A percentile compares a stretch with the other conserved stretches of the same genome.
phyloP scores from a whole-genome alignment of 1,140 invertebrate species.

The Atopsyche davidsoni region DNA sequence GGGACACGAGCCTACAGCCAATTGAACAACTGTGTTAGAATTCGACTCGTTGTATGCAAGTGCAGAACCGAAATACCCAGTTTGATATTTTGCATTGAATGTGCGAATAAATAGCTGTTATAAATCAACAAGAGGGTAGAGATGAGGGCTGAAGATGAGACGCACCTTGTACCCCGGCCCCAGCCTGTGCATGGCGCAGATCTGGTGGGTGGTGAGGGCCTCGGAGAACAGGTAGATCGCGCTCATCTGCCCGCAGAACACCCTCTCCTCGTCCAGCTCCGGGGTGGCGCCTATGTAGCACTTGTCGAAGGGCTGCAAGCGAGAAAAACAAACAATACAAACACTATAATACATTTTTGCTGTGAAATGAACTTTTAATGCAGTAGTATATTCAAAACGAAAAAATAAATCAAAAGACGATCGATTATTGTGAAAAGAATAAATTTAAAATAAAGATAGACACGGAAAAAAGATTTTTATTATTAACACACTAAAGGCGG shows the following conservation, averaged over 20 bases:
- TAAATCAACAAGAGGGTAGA: neutral
- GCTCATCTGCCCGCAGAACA: slow-evolving; percentile 99
- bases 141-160: neutral
- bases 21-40: too few relatives aligned
- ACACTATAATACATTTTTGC: slow-evolving; percentile 1
- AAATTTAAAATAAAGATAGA: too few relatives aligned
- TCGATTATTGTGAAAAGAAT: too few relatives aligned
- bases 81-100: too few relatives aligned
- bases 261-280: slow-evolving; percentile 90
- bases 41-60: too few relatives aligned
- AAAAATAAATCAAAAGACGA: too few relatives aligned
- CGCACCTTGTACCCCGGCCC: slow-evolving; percentile 94
- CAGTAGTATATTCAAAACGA: too few relatives aligned
- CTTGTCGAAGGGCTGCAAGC: slow-evolving; percentile 91
- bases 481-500: too few relatives aligned
- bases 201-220: slow-evolving; percentile 91
- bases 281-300: slow-evolving; percentile 97
- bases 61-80: too few relatives aligned
- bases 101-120: neutral
- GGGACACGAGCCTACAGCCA: too few relatives aligned
- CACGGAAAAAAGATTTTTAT: too few relatives aligned
- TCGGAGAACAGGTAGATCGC: slow-evolving; percentile 98
- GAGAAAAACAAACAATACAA: slow-evolving; percentile 14
- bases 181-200: slow-evolving; percentile 91
- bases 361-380: too few relatives aligned